Evolutionary conservation across 2,797 vertebrate species (phyloP), one percentile per base, ranked within the genome.

Genomic region (Xiphophorus birchmanni): DNA sequence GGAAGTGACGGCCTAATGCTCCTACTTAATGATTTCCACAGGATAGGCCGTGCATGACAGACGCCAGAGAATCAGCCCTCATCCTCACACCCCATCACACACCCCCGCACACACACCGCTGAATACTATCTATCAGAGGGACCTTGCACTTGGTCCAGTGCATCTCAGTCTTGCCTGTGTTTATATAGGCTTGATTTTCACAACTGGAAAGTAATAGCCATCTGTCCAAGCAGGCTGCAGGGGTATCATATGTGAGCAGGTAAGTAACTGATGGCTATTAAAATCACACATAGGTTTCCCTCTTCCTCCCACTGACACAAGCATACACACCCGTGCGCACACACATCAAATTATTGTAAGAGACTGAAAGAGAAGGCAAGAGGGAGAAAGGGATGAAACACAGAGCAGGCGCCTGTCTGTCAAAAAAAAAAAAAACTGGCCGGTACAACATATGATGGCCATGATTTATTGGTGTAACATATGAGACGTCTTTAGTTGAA

Each of bases 181-280:
- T 96, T 95, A 92, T 90, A 91, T 93, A 95, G 95, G 94, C 91
- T 96, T 93, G 87, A 94, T 94, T 95, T 96, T 95, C 95, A 95
- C 93, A 95, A 95, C 93, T 94, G 94, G 93, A 95, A 95, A 93
- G 93, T 93, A 95, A 96, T 95, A 94, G 92, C 94, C 92, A 94
- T 95, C 93, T 95, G 94, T 93, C 91, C 81, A 73, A 80, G 92
- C 93, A 85, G 89, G 89, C 92, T 91, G 90, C 48, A 91, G 90
- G 92, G 90, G 89, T 93, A 94, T 95, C 95, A 84, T 92, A 80
- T 95, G 93, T 84, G 90, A 92, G 90, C 94, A 95, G 95, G 94
- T 96, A 95, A 95, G 94, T 95, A 95, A 95, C 93, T 79, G 89
- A 90, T 90, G 84, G 91, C 93, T 94, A 91, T 95, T 94, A 94